Evolutionary conservation across 2,888 invertebrate species (phyloP).

Genomic region (Macaria notata): DNA sequence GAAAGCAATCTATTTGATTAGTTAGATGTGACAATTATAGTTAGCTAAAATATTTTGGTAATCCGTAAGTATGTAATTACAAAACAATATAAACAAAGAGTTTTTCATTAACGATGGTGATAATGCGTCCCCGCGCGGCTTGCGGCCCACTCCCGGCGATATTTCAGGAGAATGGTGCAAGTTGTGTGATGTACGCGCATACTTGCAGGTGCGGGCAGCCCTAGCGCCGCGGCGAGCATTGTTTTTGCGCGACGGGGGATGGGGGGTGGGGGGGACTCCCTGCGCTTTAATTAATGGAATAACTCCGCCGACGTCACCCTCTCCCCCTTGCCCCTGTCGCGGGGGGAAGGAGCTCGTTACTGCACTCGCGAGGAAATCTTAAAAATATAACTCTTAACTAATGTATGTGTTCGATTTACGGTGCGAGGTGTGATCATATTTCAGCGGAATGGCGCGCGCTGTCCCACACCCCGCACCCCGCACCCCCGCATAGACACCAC

Average conservation of each 20-base stretch:
- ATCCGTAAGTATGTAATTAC: no score
- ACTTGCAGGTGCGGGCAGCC: conserved; percentile 32
- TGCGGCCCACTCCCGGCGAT: conserved; percentile 12
- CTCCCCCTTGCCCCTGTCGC: conserved; percentile 32
- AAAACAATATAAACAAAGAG: no score
- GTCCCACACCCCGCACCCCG: conserved; percentile 24
- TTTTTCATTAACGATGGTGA: no score
- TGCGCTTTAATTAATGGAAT: conserved; percentile 78
- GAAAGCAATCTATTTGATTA: no score
- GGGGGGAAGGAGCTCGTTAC: conserved; percentile 33
- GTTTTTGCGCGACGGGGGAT: conserved; percentile 51
- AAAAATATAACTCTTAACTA: conserved; percentile 51
- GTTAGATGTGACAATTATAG: no score
- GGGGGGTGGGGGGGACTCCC: conserved; percentile 36
- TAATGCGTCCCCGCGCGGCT: no score
- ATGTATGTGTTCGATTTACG: conserved; percentile 47
- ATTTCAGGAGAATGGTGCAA: conserved; percentile 32
- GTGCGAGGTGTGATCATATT: conserved; percentile 31
- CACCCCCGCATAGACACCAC: no score
- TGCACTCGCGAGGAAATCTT: conserved; percentile 48
- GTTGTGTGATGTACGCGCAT: conserved; percentile 49
- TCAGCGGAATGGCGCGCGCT: conserved; percentile 30
- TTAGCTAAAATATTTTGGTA: no score
- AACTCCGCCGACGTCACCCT: conserved; percentile 55
- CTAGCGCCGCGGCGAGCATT: conserved; percentile 53